phyloP scores from a whole-genome alignment of 2,888 invertebrate genomes.

The Pandemis heparana region DNA sequence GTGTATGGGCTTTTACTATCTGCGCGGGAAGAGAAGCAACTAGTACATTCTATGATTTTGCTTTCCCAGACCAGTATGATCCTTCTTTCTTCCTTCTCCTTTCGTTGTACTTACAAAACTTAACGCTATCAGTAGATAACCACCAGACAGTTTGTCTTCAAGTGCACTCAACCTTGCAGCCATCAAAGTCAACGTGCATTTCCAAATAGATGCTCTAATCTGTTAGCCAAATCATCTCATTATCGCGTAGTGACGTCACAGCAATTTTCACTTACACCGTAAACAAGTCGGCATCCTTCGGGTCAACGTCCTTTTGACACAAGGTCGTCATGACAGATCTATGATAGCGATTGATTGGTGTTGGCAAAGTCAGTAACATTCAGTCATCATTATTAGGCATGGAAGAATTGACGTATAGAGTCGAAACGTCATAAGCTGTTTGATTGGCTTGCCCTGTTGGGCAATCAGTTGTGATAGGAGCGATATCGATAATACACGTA shows the following conservation, averaged over 20 bases:
- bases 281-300: conserved; percentile 29
- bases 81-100: too few species aligned
- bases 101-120: neutral
- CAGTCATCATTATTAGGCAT: too few species aligned
- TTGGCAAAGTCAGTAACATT: neutral
- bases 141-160: neutral
- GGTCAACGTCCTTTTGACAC: conserved; percentile 1
- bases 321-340: conserved; percentile 22
- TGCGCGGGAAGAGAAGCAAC: too few species aligned
- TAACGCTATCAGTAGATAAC: neutral
- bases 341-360: neutral
- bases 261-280: conserved; percentile 19
- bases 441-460: too few species aligned
- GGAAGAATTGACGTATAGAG: too few species aligned
- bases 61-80: too few species aligned
- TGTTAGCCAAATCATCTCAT: conserved; percentile 22
- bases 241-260: conserved; percentile 25
- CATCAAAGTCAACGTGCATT: conserved; percentile 10
- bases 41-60: too few species aligned
- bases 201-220: conserved; percentile 22
- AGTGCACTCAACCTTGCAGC: conserved; percentile 10
- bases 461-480: too few species aligned
- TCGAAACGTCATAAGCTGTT: too few species aligned
- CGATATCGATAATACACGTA: too few species aligned
- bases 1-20: too few species aligned